Evolutionary conservation across 2,113 vertebrate genomes (phyloP).

Genomic region (Grallaria varia): DNA sequence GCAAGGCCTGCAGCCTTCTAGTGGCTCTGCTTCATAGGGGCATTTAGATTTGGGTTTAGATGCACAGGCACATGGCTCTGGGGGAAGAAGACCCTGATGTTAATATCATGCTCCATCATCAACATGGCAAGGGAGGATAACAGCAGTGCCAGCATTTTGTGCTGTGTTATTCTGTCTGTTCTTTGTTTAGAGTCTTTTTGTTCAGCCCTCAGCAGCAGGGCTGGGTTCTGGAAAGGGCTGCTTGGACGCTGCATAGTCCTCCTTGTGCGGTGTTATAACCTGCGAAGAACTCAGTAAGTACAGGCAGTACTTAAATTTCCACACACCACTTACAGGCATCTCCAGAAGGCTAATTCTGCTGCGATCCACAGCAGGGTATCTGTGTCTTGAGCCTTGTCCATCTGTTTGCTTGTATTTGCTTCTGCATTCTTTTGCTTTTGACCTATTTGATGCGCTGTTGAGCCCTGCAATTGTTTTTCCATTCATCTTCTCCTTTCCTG

Average conservation of each 20-base stretch:
- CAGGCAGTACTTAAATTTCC: not conserved
- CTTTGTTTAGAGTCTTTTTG: not conserved
- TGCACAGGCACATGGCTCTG: not conserved
- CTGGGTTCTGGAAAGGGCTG: not conserved
- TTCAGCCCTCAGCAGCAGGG: not conserved
- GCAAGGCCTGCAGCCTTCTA: not conserved
- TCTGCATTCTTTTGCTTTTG: not conserved
- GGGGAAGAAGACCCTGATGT: not conserved
- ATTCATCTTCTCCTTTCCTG: not conserved
- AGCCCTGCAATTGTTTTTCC: not conserved
- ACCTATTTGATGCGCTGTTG: rapidly evolving
- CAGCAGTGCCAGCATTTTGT: not conserved
- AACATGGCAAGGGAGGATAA: not conserved
- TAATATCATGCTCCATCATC: not conserved
- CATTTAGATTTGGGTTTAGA: not conserved
- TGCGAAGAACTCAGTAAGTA: not conserved
- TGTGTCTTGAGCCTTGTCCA: rapidly evolving
- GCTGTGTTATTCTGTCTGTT: not conserved
- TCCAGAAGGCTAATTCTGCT: not conserved
- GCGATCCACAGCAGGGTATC: not conserved
- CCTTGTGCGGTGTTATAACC: not conserved
- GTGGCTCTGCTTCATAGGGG: not conserved
- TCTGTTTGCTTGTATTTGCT: not conserved
- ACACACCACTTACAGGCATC: not conserved
- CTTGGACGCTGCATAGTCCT: not conserved